Evolutionary conservation across 2,797 vertebrate species (phyloP).

Genomic region (Phalloptychus januarius): DNA sequence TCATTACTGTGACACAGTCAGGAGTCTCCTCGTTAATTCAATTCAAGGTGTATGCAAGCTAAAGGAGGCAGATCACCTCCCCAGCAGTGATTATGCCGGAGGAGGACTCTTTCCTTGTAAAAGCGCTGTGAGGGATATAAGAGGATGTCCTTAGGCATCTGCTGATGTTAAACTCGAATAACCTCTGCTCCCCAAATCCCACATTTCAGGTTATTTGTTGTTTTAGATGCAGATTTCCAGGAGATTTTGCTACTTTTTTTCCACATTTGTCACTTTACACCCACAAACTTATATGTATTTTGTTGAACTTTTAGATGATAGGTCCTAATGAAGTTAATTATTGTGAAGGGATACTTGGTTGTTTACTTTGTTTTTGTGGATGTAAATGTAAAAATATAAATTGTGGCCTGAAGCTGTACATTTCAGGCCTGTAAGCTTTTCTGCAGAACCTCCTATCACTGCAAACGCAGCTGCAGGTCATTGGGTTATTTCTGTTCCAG

Average conservation of each 20-base stretch:
- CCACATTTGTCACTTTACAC: neutral
- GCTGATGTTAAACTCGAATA: slow-evolving; percentile 32
- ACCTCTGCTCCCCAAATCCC: slow-evolving; percentile 11
- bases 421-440: neutral
- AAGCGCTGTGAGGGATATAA: slow-evolving; percentile 36
- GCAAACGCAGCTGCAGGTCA: neutral
- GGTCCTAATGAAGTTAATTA: neutral
- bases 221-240: neutral
- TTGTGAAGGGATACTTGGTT: neutral
- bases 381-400: neutral
- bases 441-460: neutral
- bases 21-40: slow-evolving; percentile 67
- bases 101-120: slow-evolving; percentile 17
- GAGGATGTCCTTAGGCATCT: slow-evolving; percentile 45
- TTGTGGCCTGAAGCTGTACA: neutral
- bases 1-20: slow-evolving; percentile 50
- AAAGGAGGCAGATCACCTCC: slow-evolving; percentile 40
- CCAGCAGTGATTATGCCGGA: slow-evolving; percentile 3
- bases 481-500: neutral
- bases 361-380: neutral
- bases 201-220: slow-evolving; percentile 22
- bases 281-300: neutral
- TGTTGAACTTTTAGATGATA: neutral
- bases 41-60: slow-evolving; percentile 46
- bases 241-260: neutral